phyloP scores from a whole-genome alignment of 2,797 vertebrate species.

The Myotis planiceps region DNA sequence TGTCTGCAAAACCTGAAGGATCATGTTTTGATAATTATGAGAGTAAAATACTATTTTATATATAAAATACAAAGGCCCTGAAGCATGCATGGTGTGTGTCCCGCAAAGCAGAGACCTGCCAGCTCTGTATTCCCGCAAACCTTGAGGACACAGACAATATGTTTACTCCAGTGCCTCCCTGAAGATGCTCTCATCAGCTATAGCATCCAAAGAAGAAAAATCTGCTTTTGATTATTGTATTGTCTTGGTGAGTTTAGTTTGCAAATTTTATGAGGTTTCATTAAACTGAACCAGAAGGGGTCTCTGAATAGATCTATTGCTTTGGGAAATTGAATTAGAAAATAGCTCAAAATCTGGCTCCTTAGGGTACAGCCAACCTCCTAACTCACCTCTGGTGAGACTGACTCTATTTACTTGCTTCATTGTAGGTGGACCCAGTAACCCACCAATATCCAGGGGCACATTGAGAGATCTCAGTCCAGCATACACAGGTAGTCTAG shows the following conservation, averaged over 20 bases:
- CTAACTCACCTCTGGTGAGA: constrained; percentile 17
- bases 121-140: background rate
- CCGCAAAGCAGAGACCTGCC: background rate
- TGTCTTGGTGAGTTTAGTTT: constrained; percentile 63
- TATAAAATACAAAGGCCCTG: background rate
- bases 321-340: constrained; percentile 66
- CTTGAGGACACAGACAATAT: constrained; percentile 25
- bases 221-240: constrained; percentile 64
- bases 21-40: background rate
- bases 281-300: constrained; percentile 72
- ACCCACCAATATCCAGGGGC: background rate
- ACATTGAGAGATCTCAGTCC: background rate
- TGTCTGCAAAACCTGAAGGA: background rate
- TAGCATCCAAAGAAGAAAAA: constrained; percentile 56
- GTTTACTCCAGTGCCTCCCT: constrained; percentile 9
- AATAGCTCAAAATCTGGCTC: background rate
- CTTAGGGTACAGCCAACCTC: background rate
- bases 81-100: background rate
- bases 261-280: constrained; percentile 70
- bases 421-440: background rate
- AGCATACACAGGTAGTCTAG: background rate
- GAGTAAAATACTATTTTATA: background rate
- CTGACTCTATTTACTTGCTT: background rate
- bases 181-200: constrained; percentile 34
- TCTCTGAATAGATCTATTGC: constrained; percentile 46